Conservation (phyloP, 30 jellyfish, hydroid and myxozoan species). For the Hydractinia echinata region DNA sequence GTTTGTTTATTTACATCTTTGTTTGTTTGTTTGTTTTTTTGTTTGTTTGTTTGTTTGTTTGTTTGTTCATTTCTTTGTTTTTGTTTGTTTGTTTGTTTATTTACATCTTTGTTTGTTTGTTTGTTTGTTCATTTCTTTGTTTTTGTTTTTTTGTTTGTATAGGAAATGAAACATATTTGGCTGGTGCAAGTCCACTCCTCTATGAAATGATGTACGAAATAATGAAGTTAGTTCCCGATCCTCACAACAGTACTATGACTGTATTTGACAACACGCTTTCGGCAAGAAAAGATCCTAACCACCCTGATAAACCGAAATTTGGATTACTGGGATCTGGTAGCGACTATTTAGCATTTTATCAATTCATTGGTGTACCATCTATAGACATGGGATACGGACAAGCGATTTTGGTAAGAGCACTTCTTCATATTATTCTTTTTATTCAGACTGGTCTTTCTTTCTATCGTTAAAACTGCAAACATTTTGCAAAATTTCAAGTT, state of each 20-base stretch:
- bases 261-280: neutral
- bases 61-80: no score
- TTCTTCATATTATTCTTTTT: no score
- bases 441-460: no score
- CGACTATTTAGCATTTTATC: conserved; percentile 59
- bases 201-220: conserved; percentile 36
- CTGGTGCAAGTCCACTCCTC: conserved; percentile 64
- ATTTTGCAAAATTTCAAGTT: no score
- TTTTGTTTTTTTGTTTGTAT: neutral
- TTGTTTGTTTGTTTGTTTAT: no score
- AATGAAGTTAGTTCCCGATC: conserved; percentile 39
- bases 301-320: conserved; percentile 16
- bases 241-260: neutral
- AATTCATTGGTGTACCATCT: conserved; percentile 60
- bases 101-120: no score
- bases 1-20: no score
- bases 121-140: no score
- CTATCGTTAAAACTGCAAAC: no score
- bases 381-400: conserved; percentile 44
- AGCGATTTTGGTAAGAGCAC: conserved; percentile 5
- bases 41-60: no score
- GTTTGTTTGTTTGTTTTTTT: no score
- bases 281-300: neutral
- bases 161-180: conserved; percentile 57
- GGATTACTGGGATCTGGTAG: conserved; percentile 64